Evolutionary conservation across 2,797 vertebrate species (phyloP).

Genomic region (Microhierax caerulescens): DNA sequence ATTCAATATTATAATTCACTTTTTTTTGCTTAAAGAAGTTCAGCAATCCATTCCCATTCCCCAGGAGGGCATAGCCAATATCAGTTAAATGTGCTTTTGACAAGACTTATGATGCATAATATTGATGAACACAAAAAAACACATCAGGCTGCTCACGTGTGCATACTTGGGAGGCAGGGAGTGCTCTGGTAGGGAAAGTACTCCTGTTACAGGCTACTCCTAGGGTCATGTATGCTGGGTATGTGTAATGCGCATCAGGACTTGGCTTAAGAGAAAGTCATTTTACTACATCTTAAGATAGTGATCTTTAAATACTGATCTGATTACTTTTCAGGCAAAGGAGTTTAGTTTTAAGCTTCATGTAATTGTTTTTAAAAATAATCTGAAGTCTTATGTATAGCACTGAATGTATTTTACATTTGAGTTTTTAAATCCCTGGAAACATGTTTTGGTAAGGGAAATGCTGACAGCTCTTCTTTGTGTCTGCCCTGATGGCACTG

Average conservation of each 20-base stretch:
- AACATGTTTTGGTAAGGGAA: not conserved
- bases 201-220: not conserved
- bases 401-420: not conserved
- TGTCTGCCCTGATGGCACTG: not conserved
- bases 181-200: not conserved
- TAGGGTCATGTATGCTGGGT: not conserved
- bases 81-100: not conserved
- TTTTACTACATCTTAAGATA: not conserved
- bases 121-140: not conserved
- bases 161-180: not conserved
- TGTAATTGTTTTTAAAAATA: not conserved
- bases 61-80: not conserved
- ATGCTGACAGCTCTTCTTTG: conserved; percentile 11
- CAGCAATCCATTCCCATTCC: not conserved
- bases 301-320: not conserved
- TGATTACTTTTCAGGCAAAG: not conserved
- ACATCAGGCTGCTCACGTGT: not conserved
- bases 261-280: not conserved
- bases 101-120: not conserved
- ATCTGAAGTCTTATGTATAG: not conserved
- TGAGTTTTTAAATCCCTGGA: not conserved
- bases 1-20: not conserved
- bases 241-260: not conserved
- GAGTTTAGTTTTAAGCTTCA: not conserved
- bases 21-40: not conserved